Conservation (phyloP, 2,113 vertebrate genomes). For the Etheostoma cragini region DNA sequence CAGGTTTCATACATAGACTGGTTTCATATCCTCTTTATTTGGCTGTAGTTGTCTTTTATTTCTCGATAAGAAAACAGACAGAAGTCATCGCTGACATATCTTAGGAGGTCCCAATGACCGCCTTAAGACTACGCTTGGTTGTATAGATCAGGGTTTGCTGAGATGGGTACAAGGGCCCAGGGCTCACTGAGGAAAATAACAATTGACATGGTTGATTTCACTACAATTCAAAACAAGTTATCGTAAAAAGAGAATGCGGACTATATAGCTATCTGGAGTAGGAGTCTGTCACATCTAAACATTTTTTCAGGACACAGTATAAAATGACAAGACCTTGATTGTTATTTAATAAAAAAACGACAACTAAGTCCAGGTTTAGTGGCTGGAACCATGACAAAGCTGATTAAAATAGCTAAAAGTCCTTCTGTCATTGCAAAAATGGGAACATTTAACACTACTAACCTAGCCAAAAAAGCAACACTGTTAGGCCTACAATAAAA, state of each 20-base stretch:
- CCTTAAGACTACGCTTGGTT: neutral
- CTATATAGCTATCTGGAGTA: neutral
- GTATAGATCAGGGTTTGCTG: neutral
- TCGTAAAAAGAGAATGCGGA: neutral
- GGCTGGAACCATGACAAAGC: neutral
- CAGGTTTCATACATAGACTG: too few relatives aligned
- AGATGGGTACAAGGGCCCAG: neutral
- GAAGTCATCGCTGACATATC: neutral
- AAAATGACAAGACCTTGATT: neutral
- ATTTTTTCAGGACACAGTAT: neutral
- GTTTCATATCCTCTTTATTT: conserved; percentile 67
- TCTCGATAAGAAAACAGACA: conserved; percentile 27
- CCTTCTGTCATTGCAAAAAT: neutral
- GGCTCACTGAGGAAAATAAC: neutral
- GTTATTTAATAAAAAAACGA: neutral
- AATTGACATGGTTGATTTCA: too few relatives aligned
- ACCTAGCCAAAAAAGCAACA: neutral
- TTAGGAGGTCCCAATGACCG: neutral
- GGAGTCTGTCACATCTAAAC: neutral
- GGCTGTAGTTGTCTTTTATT: neutral
- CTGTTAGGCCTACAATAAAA: neutral
- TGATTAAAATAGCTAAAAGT: neutral
- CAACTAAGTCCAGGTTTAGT: neutral
- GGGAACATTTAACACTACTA: too few relatives aligned
- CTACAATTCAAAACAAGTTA: neutral